These are phyloP conservation scores for Peromyscus nudipes DNA, from an alignment of 2,797 vertebrate species.

Conservation along the genomic window DNA sequence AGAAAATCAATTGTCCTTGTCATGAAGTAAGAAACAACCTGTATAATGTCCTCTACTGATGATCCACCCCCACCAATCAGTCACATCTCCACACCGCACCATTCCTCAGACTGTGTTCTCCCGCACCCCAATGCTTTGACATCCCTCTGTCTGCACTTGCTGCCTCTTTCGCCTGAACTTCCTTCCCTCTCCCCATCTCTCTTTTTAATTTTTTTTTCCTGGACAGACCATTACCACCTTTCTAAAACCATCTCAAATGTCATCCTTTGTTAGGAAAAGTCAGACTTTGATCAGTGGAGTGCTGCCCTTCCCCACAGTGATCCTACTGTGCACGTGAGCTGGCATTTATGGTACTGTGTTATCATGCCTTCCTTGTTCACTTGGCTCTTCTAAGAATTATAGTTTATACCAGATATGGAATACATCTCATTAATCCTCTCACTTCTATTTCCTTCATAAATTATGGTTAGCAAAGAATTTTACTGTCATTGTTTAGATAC, in stretches of 20 bases:
- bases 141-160: neutral
- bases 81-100: neutral
- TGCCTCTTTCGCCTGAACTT: neutral
- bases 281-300: neutral
- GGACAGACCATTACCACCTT: neutral
- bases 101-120: neutral
- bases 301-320: neutral
- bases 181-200: too few relatives aligned
- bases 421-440: neutral
- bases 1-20: constrained; percentile 4
- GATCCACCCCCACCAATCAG: neutral
- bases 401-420: neutral
- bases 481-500: neutral
- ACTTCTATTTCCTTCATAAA: neutral
- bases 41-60: neutral
- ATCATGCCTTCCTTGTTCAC: neutral
- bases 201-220: neutral
- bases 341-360: neutral
- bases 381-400: neutral
- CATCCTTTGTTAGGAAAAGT: neutral
- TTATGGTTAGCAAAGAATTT: neutral
- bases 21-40: neutral
- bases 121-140: neutral
- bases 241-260: neutral
- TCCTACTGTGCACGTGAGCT: neutral